Evolutionary conservation across 2,113 vertebrate species (phyloP).

Genomic region (Passer domesticus): DNA sequence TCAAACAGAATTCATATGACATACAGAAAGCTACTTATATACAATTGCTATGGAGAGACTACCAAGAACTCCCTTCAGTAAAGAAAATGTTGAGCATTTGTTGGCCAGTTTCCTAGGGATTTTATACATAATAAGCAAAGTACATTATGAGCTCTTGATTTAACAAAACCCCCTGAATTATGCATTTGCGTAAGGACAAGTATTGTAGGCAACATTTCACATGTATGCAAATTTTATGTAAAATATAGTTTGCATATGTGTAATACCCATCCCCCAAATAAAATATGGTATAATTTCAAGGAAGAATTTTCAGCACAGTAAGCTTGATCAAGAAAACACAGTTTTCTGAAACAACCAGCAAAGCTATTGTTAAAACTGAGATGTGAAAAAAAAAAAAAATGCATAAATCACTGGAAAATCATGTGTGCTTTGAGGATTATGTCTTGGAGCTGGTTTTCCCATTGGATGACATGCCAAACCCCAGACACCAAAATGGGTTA

Average conservation of each 20-base stretch:
- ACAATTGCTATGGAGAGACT: neutral
- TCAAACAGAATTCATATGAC: neutral
- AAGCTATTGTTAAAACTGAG: constrained; percentile 37
- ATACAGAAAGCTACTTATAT: neutral
- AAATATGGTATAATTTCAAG: neutral
- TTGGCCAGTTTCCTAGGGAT: constrained; percentile 30
- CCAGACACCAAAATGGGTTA: constrained; percentile 68
- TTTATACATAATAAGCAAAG: constrained; percentile 50
- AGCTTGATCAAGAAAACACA: neutral
- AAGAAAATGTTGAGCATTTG: neutral
- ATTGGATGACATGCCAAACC: constrained; percentile 63
- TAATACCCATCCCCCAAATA: neutral
- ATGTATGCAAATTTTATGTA: constrained; percentile 43
- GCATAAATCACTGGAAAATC: constrained; percentile 61
- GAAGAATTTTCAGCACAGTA: neutral
- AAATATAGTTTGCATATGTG: constrained; percentile 6
- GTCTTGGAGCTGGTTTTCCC: constrained; percentile 54
- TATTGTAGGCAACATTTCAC: constrained; percentile 1
- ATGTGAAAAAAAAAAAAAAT: neutral
- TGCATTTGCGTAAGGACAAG: constrained; percentile 46
- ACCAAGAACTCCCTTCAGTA: neutral
- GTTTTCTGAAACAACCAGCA: constrained; percentile 10
- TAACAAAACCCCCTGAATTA: constrained; percentile 43
- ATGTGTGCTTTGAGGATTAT: constrained; percentile 41
- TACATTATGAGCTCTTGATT: constrained; percentile 37